These are phyloP conservation scores for Aleiodes alternator DNA, from an alignment of 2,888 invertebrate species.

Conservation along the genomic window DNA sequence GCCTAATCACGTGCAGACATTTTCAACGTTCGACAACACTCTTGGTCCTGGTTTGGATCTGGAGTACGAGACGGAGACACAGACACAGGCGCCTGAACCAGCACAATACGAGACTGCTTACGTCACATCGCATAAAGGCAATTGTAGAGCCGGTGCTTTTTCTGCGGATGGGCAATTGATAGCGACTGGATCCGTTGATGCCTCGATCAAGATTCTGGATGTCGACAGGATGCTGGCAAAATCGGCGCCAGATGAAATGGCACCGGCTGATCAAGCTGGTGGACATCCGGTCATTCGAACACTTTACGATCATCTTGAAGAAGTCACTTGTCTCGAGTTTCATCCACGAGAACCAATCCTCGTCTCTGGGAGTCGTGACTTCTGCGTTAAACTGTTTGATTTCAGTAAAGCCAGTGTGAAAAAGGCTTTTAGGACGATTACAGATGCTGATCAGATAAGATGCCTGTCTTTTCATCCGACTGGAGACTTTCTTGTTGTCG, in stretches of 20 bases:
- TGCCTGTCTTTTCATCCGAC: slow-evolving; percentile 96
- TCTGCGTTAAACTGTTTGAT: slow-evolving; percentile 96
- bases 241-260: slow-evolving; percentile 93
- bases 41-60: slow-evolving; percentile 89
- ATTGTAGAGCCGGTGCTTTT: slow-evolving; percentile 97
- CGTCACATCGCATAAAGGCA: slow-evolving; percentile 98
- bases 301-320: slow-evolving; percentile 97
- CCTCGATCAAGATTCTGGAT: slow-evolving; percentile 98
- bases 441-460: slow-evolving; percentile 93
- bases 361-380: slow-evolving; percentile 96
- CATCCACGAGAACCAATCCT: slow-evolving; percentile 96
- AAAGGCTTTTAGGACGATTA: slow-evolving; percentile 96
- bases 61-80: slow-evolving; percentile 97
- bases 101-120: slow-evolving; percentile 99
- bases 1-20: slow-evolving; percentile 76
- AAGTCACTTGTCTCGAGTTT: slow-evolving; percentile 97
- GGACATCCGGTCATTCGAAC: slow-evolving; percentile 99
- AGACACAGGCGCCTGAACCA: slow-evolving; percentile 95
- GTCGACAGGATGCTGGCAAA: slow-evolving; percentile 99
- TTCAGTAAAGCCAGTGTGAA: slow-evolving; percentile 99
- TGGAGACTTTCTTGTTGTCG: slow-evolving; percentile 95
- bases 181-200: slow-evolving; percentile 98
- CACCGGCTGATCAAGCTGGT: slow-evolving; percentile 89
- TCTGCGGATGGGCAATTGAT: slow-evolving; percentile 96
- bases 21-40: slow-evolving; percentile 80